Evolutionary conservation across 2,797 vertebrate genomes (phyloP).

Genomic region (Agapornis canus): DNA sequence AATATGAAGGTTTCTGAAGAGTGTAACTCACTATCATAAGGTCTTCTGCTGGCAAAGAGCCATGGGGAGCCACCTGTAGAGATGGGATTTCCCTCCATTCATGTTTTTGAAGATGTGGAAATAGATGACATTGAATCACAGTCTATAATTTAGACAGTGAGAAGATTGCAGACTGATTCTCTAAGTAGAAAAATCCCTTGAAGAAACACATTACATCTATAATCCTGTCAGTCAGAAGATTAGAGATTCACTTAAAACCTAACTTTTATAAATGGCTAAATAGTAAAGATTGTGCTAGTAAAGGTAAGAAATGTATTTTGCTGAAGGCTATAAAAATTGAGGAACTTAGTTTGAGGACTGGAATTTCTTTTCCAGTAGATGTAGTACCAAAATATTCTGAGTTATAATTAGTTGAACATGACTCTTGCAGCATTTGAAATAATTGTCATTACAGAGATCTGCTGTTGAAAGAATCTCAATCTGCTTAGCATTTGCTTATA

Average conservation of each 20-base stretch:
- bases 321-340: background rate
- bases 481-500: background rate
- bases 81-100: background rate
- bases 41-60: background rate
- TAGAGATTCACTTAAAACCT: background rate
- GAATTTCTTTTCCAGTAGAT: background rate
- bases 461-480: background rate
- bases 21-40: background rate
- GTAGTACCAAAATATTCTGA: background rate
- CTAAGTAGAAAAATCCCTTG: background rate
- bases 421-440: background rate
- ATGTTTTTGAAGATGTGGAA: background rate
- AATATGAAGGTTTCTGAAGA: background rate
- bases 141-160: background rate
- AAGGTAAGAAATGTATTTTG: background rate
- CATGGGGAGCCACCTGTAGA: background rate
- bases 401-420: background rate
- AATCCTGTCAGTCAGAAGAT: background rate
- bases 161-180: background rate
- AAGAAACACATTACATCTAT: background rate
- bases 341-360: background rate
- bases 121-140: background rate
- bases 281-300: background rate
- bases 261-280: background rate
- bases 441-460: background rate